Conservation (phyloP, 2,797 vertebrate species). For the Lacerta bilineata region DNA sequence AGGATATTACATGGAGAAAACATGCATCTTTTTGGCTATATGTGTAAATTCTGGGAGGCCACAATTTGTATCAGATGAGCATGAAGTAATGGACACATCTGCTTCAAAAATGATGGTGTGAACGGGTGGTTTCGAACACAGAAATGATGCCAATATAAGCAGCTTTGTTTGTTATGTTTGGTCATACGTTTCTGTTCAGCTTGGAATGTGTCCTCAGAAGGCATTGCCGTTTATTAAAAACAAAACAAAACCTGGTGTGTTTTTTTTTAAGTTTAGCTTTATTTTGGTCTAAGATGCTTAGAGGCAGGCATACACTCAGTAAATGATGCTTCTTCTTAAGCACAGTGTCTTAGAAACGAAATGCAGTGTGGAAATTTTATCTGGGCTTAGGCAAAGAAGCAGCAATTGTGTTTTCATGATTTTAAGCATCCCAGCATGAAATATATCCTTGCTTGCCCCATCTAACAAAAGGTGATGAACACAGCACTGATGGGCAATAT, state of each 20-base stretch:
- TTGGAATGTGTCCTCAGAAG: background rate
- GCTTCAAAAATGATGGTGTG: too few species aligned
- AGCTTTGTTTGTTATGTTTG: too few species aligned
- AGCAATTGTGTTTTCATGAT: background rate
- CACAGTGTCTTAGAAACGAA: background rate
- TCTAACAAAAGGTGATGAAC: background rate
- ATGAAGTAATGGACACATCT: background rate
- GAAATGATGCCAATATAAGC: background rate
- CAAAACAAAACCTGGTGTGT: background rate
- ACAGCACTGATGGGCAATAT: too few species aligned
- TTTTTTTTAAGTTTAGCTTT: background rate
- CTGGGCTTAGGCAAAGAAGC: background rate
- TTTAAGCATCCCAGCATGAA: background rate
- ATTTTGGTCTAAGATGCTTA: background rate
- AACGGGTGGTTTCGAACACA: background rate
- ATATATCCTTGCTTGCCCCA: background rate
- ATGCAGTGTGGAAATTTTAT: background rate
- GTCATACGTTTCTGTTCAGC: background rate
- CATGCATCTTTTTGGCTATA: background rate
- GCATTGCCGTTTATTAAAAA: too few species aligned
- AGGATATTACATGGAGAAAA: background rate
- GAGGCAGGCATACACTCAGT: too few species aligned
- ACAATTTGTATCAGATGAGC: too few species aligned
- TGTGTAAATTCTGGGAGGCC: background rate
- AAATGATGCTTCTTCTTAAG: too few species aligned